These are phyloP conservation scores for Atethmia centrago DNA, from an alignment of 2,888 invertebrate genomes.

Conservation along the genomic window DNA sequence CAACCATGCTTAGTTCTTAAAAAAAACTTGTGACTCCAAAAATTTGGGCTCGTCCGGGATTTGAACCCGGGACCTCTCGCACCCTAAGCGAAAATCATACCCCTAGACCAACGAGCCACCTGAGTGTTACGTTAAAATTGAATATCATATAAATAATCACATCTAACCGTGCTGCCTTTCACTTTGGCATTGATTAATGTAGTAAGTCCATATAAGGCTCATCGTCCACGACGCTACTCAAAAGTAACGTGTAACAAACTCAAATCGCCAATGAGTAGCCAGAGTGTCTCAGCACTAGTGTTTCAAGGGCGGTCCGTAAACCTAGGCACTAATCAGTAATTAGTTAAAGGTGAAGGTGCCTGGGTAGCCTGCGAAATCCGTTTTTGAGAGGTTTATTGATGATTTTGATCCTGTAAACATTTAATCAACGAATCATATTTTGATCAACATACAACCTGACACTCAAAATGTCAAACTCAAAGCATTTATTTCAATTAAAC, in stretches of 20 bases:
- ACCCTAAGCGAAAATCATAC: constrained; percentile 91
- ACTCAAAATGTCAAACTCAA: too few species aligned
- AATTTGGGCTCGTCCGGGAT: constrained; percentile 86
- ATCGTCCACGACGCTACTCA: background rate
- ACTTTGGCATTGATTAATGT: constrained; percentile 23
- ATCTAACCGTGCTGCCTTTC: constrained; percentile 19
- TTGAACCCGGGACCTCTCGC: constrained; percentile 91
- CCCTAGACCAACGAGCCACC: constrained; percentile 90
- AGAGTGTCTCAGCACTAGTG: background rate
- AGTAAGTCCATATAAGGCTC: background rate
- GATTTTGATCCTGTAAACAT: too few species aligned
- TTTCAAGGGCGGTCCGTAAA: background rate
- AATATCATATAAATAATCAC: background rate
- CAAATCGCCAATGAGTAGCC: background rate
- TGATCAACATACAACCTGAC: background rate
- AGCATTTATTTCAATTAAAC: too few species aligned
- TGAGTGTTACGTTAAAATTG: fast-evolving
- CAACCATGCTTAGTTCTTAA: too few species aligned
- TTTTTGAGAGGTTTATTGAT: too few species aligned
- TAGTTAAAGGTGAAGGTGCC: background rate
- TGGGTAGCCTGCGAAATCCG: background rate
- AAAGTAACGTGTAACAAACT: background rate
- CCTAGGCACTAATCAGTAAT: too few species aligned
- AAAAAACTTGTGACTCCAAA: background rate
- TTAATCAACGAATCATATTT: background rate